Percentiles rank a stretch among this genome's conserved stretches.
phyloP scores from a whole-genome alignment of 2,797 vertebrate species.

The Acanthiza pusilla region DNA sequence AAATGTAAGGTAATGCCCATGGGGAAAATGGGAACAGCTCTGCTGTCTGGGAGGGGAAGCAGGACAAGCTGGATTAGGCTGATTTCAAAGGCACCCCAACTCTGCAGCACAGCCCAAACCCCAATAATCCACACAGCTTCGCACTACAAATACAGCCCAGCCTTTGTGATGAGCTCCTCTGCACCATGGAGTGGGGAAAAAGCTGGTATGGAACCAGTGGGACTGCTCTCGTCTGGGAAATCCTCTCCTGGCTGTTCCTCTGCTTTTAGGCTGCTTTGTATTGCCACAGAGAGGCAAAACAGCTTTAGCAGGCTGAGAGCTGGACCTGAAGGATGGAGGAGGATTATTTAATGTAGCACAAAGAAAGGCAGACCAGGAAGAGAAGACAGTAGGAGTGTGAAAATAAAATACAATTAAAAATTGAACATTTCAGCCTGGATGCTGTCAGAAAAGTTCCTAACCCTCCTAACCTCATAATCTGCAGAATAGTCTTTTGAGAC shows the following conservation, averaged over 20 bases:
- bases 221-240: not conserved
- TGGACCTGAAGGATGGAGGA: not conserved
- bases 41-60: not conserved
- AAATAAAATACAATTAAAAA: not conserved
- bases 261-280: not conserved
- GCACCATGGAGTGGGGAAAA: not conserved
- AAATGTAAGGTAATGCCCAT: slow-evolving; percentile 13
- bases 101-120: not conserved
- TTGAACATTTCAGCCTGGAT: not conserved
- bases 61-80: not conserved
- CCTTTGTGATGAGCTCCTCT: not conserved
- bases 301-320: not conserved
- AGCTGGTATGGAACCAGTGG: not conserved
- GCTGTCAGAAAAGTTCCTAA: not conserved
- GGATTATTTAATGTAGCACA: not conserved
- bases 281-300: not conserved
- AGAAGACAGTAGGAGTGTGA: not conserved
- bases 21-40: not conserved
- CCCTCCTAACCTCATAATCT: not conserved
- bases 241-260: not conserved
- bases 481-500: not conserved
- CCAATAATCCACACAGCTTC: not conserved
- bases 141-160: not conserved
- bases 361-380: not conserved
- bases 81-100: not conserved